Evolutionary conservation across 2,888 invertebrate genomes (phyloP).

Genomic region (Eristalinus sepulchralis): DNA sequence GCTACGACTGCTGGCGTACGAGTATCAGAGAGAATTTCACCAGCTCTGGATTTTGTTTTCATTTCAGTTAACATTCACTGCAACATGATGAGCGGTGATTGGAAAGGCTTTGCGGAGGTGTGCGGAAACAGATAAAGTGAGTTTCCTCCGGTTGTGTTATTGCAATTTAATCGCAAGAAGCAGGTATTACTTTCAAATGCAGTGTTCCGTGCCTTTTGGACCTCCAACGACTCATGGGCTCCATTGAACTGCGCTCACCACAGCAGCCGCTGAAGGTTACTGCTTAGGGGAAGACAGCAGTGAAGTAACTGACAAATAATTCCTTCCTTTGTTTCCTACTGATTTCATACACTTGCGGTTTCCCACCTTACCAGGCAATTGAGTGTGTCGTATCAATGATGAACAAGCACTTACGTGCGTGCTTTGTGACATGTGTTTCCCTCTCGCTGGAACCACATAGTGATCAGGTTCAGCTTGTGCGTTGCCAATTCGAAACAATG

Average conservation of each 20-base stretch:
- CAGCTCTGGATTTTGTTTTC: too few relatives aligned
- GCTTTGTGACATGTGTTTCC: too few relatives aligned
- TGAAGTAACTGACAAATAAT: not conserved
- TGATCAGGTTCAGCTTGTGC: too few relatives aligned
- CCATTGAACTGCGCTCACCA: not conserved
- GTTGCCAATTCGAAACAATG: too few relatives aligned
- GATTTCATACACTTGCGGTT: not conserved
- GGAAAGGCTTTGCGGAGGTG: not conserved
- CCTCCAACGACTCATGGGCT: not conserved
- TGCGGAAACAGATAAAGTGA: not conserved
- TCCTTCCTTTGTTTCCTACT: not conserved
- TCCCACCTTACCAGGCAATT: not conserved
- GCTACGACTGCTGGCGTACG: too few relatives aligned
- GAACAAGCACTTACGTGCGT: too few relatives aligned
- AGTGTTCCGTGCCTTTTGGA: not conserved
- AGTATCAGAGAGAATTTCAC: too few relatives aligned
- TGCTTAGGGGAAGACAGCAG: not conserved
- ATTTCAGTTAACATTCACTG: not conserved
- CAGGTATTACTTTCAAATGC: not conserved
- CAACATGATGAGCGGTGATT: not conserved
- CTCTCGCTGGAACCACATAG: too few relatives aligned
- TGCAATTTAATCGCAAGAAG: not conserved
- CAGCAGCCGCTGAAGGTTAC: not conserved
- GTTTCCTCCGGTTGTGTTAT: too few relatives aligned
- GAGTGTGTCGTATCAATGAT: too few relatives aligned